phyloP scores from a whole-genome alignment of 2,797 vertebrate genomes.

The Sparus aurata region DNA sequence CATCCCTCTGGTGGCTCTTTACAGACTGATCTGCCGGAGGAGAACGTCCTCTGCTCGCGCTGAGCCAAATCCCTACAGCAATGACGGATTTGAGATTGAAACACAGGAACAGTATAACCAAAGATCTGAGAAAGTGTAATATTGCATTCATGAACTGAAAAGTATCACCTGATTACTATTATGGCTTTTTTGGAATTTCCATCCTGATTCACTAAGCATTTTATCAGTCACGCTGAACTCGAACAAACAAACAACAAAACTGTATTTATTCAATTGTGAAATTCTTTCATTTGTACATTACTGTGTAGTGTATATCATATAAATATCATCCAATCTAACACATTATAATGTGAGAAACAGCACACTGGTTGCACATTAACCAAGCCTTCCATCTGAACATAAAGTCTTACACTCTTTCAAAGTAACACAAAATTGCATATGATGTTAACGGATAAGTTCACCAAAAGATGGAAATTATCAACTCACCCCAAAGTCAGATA shows the following conservation, averaged over 20 bases:
- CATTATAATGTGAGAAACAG: background rate
- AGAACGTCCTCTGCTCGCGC: background rate
- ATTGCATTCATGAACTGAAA: constrained; percentile 4
- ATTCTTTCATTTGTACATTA: background rate
- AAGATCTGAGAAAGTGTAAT: background rate
- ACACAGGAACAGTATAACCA: background rate
- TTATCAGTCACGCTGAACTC: background rate
- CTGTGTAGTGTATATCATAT: background rate
- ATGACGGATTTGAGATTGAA: constrained; percentile 61
- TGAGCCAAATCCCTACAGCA: constrained; percentile 55
- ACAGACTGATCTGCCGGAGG: constrained; percentile 69
- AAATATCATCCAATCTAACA: background rate
- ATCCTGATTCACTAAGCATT: background rate
- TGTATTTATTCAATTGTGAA: constrained; percentile 31
- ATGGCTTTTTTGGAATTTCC: background rate
- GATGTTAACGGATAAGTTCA: too few species aligned
- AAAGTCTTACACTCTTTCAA: background rate
- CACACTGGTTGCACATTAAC: background rate
- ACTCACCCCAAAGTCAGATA: too few species aligned
- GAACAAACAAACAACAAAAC: constrained; percentile 14
- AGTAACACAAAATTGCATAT: background rate
- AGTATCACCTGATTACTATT: background rate
- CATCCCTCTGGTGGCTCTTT: constrained; percentile 85
- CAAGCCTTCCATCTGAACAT: background rate
- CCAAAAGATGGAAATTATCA: too few species aligned